Percentiles rank a stretch among this genome's conserved stretches.
Evolutionary conservation across 2,888 invertebrate species (phyloP).

Genomic region (Molorchus minor): DNA sequence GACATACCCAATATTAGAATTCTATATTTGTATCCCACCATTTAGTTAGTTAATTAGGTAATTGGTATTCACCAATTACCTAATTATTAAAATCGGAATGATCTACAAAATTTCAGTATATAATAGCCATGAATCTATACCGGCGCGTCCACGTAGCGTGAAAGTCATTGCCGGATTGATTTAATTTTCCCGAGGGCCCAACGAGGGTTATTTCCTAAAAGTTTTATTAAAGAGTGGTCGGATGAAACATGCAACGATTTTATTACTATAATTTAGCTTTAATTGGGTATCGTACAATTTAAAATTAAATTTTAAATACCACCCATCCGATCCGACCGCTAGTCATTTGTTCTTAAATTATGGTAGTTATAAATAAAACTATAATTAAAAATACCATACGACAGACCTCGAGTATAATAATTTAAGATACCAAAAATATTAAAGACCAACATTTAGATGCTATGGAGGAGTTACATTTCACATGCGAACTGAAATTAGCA

Average conservation of each 20-base stretch:
- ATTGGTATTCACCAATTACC: too few relatives aligned
- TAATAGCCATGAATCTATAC: too few relatives aligned
- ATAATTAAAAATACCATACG: conserved; percentile 34
- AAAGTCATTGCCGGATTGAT: too few relatives aligned
- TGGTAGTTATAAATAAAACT: conserved; percentile 40
- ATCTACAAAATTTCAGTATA: too few relatives aligned
- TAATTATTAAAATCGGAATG: too few relatives aligned
- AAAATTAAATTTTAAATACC: conserved; percentile 42
- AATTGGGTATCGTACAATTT: conserved; percentile 39
- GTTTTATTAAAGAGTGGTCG: conserved; percentile 19
- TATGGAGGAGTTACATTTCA: conserved; percentile 43
- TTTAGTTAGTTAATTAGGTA: too few relatives aligned
- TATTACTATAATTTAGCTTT: conserved; percentile 42
- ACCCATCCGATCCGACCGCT: conserved; percentile 37
- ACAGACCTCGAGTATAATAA: conserved; percentile 35
- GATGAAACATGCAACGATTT: conserved; percentile 32
- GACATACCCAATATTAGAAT: too few relatives aligned
- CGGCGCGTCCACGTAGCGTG: too few relatives aligned
- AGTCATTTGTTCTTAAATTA: conserved; percentile 41
- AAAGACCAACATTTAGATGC: conserved; percentile 39
- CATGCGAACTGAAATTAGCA: conserved; percentile 49
- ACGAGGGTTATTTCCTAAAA: conserved; percentile 11
- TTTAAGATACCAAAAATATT: conserved; percentile 36
- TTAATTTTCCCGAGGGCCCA: too few relatives aligned
- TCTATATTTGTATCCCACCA: too few relatives aligned